Evolutionary conservation across 2,113 vertebrate genomes (phyloP), one percentile per base, ranked within the genome.

Genomic region (Petrocephalus microphthalmus): DNA sequence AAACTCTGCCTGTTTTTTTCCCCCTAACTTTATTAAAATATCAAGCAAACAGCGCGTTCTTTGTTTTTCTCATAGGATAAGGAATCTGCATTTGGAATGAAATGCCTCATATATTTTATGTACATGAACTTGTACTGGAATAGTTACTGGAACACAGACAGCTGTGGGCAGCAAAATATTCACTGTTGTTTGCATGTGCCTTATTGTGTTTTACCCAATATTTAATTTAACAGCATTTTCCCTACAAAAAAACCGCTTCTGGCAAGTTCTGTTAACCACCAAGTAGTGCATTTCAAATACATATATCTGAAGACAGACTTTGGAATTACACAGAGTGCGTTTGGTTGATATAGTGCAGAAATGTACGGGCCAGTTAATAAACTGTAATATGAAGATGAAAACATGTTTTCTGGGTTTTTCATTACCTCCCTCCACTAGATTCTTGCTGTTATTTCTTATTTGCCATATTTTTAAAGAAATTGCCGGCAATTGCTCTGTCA

Each of bases 21-120:
- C 29, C 25, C 42, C 56, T 60, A n/a, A 45, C 85, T 60, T 57
- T 42, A 86, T 86, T 86, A 86, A 86, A 86, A 19, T 86, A 19
- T 86, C 25, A 19, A 11, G 5, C 17, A 13, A 60, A 22, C 37
- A 20, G 6, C 25, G 20, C 37, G 85, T 45, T 51, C 54, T 64
- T 86, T 47, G 54, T 86, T 17, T 45, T 22, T 11, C 2, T 86
- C 7, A 8, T 37, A 56, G 29, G 4, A 42, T 42, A 19, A 78
- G 71, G 71, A 78, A 78, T 1, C 6, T 86, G 22, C 7, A 64
- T 85, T 85, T 19, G 11, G 11, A 10, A 33, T 25, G 53, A 85
- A 85, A n/a, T 33, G 83, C 51, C 51, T 54, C 8, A 85, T 47
- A 25, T 53, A 49, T 51, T 56, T 86, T 13, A 25, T 42, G 25